phyloP scores from a whole-genome alignment of 1,140 invertebrate genomes.

The Pseudomyrmex dendroicus region DNA sequence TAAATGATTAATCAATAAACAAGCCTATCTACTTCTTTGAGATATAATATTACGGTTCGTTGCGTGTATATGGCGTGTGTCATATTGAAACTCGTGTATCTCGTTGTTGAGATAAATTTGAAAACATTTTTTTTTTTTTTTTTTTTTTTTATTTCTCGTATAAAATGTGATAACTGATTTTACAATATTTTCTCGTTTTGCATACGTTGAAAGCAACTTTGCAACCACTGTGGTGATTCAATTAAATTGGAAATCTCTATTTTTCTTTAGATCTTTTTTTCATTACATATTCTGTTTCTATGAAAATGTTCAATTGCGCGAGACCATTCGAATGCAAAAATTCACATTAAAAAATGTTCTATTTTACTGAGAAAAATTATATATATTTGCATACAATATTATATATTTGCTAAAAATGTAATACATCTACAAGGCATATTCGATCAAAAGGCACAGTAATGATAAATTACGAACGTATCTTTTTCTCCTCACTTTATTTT shows the following conservation, averaged over 20 bases:
- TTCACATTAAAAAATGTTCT: not conserved
- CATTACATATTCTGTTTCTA: not conserved
- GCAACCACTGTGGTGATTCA: not conserved
- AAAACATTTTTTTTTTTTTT: not conserved
- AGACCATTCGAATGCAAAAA: not conserved
- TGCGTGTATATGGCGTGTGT: conserved; percentile 38
- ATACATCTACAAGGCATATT: not conserved
- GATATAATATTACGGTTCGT: conserved; percentile 4
- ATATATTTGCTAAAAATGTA: not conserved
- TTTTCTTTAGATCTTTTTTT: not conserved
- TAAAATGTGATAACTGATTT: not conserved
- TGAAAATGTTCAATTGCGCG: not conserved
- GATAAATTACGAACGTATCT: conserved; percentile 25
- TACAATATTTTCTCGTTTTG: not conserved
- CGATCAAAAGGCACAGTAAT: not conserved
- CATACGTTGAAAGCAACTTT: not conserved
- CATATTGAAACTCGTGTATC: conserved; percentile 13
- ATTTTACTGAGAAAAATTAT: not conserved
- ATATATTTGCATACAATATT: not conserved
- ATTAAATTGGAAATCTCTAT: conserved; percentile 4
- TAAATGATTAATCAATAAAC: conserved; percentile 42
- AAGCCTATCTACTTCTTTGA: conserved; percentile 29
- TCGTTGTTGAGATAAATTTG: conserved; percentile 5
- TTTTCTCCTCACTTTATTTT: not conserved
- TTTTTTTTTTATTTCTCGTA: too few relatives aligned